These are phyloP conservation scores for Chalcis sispes DNA, from an alignment of 2,888 invertebrate species.

Conservation along the genomic window DNA sequence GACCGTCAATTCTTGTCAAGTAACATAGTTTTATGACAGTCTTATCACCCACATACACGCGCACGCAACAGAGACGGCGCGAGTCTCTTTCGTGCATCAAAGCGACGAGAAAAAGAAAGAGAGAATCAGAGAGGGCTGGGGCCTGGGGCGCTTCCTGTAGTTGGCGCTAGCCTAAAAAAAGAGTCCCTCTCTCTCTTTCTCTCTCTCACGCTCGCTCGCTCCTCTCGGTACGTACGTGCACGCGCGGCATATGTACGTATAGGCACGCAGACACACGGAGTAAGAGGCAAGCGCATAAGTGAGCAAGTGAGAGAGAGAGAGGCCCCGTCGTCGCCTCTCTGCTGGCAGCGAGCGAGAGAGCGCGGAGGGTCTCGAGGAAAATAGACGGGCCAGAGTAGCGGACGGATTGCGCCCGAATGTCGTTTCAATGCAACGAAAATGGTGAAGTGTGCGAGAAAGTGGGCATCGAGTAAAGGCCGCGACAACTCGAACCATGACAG, in stretches of 20 bases:
- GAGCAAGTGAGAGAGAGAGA: not conserved
- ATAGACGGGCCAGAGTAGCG: no score
- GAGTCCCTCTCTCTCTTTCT: slow-evolving; percentile 22
- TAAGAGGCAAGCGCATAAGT: not conserved
- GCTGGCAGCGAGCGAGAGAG: slow-evolving; percentile 1
- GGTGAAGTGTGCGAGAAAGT: slow-evolving; percentile 89
- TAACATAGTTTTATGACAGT: no score
- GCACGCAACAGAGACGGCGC: not conserved
- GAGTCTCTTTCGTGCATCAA: not conserved
- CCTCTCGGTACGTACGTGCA: slow-evolving; percentile 6
- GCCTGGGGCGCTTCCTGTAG: slow-evolving; percentile 44
- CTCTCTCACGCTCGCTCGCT: not conserved
- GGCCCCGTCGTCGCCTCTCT: no score
- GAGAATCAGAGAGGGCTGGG: slow-evolving; percentile 13
- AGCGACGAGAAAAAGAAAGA: slow-evolving; percentile 7
- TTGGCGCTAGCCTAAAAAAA: slow-evolving; percentile 46
- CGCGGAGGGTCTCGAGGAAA: no score
- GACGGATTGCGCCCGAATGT: slow-evolving; percentile 44
- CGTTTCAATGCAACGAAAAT: slow-evolving; percentile 85
- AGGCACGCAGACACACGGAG: not conserved
- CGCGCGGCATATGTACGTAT: not conserved
- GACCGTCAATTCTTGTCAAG: no score
- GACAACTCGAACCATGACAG: slow-evolving; percentile 88
- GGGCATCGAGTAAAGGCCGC: slow-evolving; percentile 89
- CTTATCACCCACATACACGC: not conserved